Base-by-base conservation (phyloP, 2,113 vertebrate genomes). In the Danionella cerebrum region DNA sequence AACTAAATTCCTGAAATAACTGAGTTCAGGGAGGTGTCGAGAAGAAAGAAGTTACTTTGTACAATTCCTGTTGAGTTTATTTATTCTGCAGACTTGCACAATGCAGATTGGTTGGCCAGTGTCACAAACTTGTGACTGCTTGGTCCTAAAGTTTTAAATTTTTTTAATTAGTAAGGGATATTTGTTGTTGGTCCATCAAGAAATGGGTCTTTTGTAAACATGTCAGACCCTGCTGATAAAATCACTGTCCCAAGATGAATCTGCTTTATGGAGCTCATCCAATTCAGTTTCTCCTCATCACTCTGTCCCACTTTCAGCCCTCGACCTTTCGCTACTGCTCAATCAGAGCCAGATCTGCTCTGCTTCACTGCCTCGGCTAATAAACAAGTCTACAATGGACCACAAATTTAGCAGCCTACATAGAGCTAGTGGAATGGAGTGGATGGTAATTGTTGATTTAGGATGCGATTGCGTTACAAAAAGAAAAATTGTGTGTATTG, bases 1-100 rank as follows among this genome's bases (percentile, higher is more conserved):
- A 68, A 65, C 22, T 70, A 75, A 84, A 87, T 89, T 88, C 86
- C 83, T 85, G 73, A 83, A 76, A 86, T 86, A 76, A 69, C 81
- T 55, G 62, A 69, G 5, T 48, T 67, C 25, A 44, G 55, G 41
- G 65, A 36, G 64, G 47, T 39, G 67, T 72, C 71, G 65, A 67
- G 78, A 74, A 79, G 71, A 54, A 73, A 78, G 80, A 82, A 82
- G 73, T 53, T 1, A 31, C 57, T 13, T n/a, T n/a, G n/a, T n/a
- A n/a, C n/a, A n/a, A n/a, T n/a, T n/a, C n/a, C n/a, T n/a, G n/a
- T n/a, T n/a, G n/a, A n/a, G n/a, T n/a, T n/a, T n/a, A n/a, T n/a
- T n/a, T n/a, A n/a, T n/a, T n/a, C n/a, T n/a, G n/a, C 29, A 33
- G 29, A 33, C 29, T 6, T 33, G 29, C n/a, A n/a, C 29, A 33